Base-by-base conservation (phyloP, 35 echinoderm and acorn worm species). In the Hemicentrotus pulcherrimus region DNA sequence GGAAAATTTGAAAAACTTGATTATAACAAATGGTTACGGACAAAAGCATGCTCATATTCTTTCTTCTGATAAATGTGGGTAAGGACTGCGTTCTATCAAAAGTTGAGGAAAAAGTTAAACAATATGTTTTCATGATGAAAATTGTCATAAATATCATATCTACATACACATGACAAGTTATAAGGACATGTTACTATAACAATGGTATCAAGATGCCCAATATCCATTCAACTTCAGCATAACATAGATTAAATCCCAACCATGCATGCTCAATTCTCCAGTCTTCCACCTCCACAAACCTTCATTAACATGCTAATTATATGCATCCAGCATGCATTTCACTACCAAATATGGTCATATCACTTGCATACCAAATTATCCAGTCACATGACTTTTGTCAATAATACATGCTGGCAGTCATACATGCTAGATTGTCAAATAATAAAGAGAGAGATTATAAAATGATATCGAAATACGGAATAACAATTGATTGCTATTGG, bases 291-390 rank as follows among this genome's bases (percentile, higher is more conserved):
- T 78, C 24, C 19, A 78, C 65, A n/a, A 28, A 78, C 65, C 65
- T 78, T 78, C 65, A 78, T 78, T 78, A n/a, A 78, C 65, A 78
- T 78, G 65, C 65, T 78, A 78, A 78, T 78, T 78, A 78, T 78
- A 78, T 78, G 65, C 65, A 90, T 90, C 88, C 88, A 90, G 88
- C 88, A 90, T 90, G 88, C 88, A 90, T 90, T 41, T 90, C 88
- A 90, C 46, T 78, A 78, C 65, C 65, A 78, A 78, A 78, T 28
- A 78, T 78, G 19, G 65, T 78, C 65, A 78, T 78, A 78, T 55
- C 65, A 78, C 65, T 78, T 78, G 65, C 65, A 78, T 78, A 78
- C 65, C 65, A 78, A 78, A 78, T 78, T 78, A 78, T 78, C 65
- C 65, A 7, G 65, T 28, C 65, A 78, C 65, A 78, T 78, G 65